Base-by-base conservation (phyloP, 2,888 invertebrate genomes). In the Tridacna crocea region DNA sequence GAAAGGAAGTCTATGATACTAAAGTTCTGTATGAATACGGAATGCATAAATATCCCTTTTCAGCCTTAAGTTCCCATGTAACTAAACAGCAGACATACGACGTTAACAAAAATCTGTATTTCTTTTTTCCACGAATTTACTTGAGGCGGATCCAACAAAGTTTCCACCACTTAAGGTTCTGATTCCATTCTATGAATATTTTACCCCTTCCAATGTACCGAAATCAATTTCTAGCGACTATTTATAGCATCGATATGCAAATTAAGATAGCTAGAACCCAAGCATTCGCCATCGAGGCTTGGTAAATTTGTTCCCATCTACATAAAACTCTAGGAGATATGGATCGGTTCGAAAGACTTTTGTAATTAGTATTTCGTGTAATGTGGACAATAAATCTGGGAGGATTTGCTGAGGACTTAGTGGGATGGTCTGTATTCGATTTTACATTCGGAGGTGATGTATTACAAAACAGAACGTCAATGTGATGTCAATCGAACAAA, bases 301-400 rank as follows among this genome's bases (percentile, higher is more conserved):
- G 48, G 70, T 51, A 51, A 70, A 70, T 51, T 70, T 47, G 70
- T 70, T 70, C 26, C 70, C 73, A 76, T 65, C 73, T 73, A 55
- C 78, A 68, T 77, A 77, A 77, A 72, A 72, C 70, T 58, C 26
- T 46, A 26, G 72, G 51, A 65, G 82, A 85, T 85, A 83, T 85
- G 82, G 79, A 85, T 85, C 85, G 61, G 47, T 65, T 24, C 60
- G 63, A 27, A 82, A 75, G 72, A 46, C 75, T 47, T 72, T 77
- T 58, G 81, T 85, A 83, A 83, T 85, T 85, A 85, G 82, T 80
- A 81, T 79, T 85, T 83, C 85, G 79, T 85, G 85, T 83, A 80
- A 83, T 79, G 78, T 77, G 65, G 65, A 77, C 72, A 79, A 80
- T 83, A 85, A 85, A 83, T 85, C 83, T 68, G 61, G 51, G 17